phyloP scores from a whole-genome alignment of 2,888 invertebrate species.

The Danaus chrysippus region DNA sequence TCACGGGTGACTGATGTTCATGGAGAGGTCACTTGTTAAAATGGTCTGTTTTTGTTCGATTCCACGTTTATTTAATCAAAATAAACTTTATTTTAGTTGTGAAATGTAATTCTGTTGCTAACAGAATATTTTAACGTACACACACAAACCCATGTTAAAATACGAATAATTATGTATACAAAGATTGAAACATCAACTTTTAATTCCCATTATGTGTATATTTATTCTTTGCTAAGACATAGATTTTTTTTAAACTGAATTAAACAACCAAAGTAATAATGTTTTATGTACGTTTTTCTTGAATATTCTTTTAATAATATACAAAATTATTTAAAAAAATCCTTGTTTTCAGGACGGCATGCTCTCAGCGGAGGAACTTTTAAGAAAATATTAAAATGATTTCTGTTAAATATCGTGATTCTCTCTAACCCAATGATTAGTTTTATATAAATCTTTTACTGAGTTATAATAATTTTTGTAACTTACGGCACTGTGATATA shows the following conservation, averaged over 20 bases:
- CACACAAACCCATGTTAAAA: not conserved
- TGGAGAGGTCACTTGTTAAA: not conserved
- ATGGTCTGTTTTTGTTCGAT: not conserved
- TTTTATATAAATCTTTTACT: slow-evolving; percentile 41
- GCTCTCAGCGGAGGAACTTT: slow-evolving; percentile 77
- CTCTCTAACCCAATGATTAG: slow-evolving; percentile 42
- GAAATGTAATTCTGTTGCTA: not conserved
- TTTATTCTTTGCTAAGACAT: no score
- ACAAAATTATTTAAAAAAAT: slow-evolving; percentile 9
- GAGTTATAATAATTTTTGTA: slow-evolving; percentile 41
- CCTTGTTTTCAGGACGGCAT: slow-evolving; percentile 75
- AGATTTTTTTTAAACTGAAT: no score
- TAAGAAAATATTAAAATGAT: slow-evolving; percentile 66
- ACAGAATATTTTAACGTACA: no score
- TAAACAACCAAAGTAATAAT: no score
- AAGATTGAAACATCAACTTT: not conserved
- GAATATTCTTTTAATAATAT: not conserved
- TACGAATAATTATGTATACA: not conserved
- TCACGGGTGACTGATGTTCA: not conserved
- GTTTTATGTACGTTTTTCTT: no score
- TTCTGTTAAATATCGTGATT: slow-evolving; percentile 39
- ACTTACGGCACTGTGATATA: slow-evolving; percentile 69
- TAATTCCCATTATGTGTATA: no score
- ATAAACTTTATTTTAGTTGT: not conserved
- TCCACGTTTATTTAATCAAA: not conserved